Base-by-base conservation (phyloP, 2,888 invertebrate genomes). In the Zaprionus obscuricornis region DNA sequence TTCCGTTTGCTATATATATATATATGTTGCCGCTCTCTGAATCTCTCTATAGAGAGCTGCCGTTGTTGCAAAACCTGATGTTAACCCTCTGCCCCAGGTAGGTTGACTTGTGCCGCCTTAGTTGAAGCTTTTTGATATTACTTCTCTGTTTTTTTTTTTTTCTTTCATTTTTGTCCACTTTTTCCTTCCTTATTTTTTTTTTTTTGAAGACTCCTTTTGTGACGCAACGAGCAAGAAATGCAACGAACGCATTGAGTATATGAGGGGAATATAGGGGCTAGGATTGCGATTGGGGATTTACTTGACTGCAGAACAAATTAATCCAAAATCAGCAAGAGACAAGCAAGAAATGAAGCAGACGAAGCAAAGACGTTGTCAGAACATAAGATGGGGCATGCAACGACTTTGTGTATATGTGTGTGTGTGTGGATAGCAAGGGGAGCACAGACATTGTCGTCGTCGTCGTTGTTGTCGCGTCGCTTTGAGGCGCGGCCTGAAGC, bases 301-400 rank as follows among this genome's bases (percentile, higher is more conserved):
- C 67, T 81, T 70, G 64, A 62, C 73, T 73, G 87, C 75, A 75
- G 81, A 77, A 88, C 87, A 87, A 87, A 87, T 87, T 88, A 88
- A 88, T 88, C 87, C 88, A 81, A 88, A 88, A 88, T 88, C 88
- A 87, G 75, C 68, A 84, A 74, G 71, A 74, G 74, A 85, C 76
- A 86, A 83, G 81, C 65, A 51, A 52, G 46, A 69, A 66, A 55
- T 59, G 68, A 71, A 55, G 55, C 67, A 64, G 50, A 56, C 31
- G 54, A 34, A 18, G 14, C 40, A 36, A 22, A 13, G 52, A 54
- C 43, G 31, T 58, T 33, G 20, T 26, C 22, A 11, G 8, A 47
- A 50, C 45, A 24, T 47, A 65, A 54, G 66, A 60, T 64, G 56
- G 20, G 49, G 55, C 66, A 59, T 63, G 66, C 71, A 64, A 51